Conservation (phyloP, 2,888 invertebrate species). For the Drosophila picticornis region DNA sequence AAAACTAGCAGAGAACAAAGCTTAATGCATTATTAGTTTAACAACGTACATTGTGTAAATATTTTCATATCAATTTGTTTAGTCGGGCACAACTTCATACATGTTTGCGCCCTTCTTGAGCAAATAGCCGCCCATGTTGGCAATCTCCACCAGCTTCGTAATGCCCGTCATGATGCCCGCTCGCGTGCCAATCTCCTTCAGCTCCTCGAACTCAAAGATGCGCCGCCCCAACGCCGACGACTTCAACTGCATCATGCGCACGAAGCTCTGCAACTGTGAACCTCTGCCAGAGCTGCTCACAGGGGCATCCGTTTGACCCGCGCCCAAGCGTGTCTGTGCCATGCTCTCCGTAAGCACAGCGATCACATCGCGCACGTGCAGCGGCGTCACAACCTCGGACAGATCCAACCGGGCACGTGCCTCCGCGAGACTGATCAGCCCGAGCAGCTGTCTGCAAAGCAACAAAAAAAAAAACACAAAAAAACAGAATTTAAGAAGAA, state of each 20-base stretch:
- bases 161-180: slow-evolving; percentile 87
- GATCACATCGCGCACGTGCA: slow-evolving; percentile 94
- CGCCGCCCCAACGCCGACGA: slow-evolving; percentile 89
- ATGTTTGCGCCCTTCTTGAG: slow-evolving; percentile 91
- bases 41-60: slow-evolving; percentile 38
- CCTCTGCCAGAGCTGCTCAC: slow-evolving; percentile 73
- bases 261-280: slow-evolving; percentile 89
- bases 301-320: slow-evolving; percentile 6
- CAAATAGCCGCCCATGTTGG: slow-evolving; percentile 94
- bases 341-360: slow-evolving; percentile 93
- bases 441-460: slow-evolving; percentile 91
- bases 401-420: slow-evolving; percentile 95
- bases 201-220: slow-evolving; percentile 91
- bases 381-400: slow-evolving; percentile 90
- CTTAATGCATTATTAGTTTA: slow-evolving; percentile 27
- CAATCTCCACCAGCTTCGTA: slow-evolving; percentile 89
- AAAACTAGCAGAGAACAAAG: slow-evolving; percentile 10
- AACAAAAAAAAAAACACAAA: slow-evolving; percentile 5
- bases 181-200: slow-evolving; percentile 90
- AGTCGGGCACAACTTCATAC: slow-evolving; percentile 88
- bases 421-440: slow-evolving; percentile 93
- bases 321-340: slow-evolving; percentile 90
- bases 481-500: background rate
- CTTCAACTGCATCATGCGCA: slow-evolving; percentile 89
- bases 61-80: slow-evolving; percentile 47